Evolutionary conservation across 2,888 invertebrate species (phyloP), one percentile per base, ranked within the genome.

Genomic region (Acrobasis consociella): DNA sequence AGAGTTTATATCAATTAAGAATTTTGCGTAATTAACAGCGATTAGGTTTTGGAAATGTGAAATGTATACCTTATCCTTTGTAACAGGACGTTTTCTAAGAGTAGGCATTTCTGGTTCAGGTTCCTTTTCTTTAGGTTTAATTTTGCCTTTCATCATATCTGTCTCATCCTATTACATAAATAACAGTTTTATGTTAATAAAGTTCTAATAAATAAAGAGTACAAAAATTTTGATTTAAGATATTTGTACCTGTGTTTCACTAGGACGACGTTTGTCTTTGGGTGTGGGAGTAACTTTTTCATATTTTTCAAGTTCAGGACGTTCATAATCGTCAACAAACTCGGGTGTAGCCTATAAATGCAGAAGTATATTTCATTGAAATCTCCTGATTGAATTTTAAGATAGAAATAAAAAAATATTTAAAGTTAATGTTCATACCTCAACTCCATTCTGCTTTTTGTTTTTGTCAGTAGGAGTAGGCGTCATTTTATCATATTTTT

Each of bases 321-420:
- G 94, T 77, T 96, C 95, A 76, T 96, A 96, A 86, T 96, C 96
- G 49, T 95, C 95, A 69, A 94, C 84, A 46, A 94, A 89, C 68
- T 94, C 94, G 60, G 92, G 78, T 66, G 78, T 77, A 62, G 76
- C 86, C 91, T 91, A 85, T 69, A 82, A 86, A 62, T 31, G 51
- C 62, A 60, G 38, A 53, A 38, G 64, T 17, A 52, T 50, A 31
- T 62, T 50, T 39, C 53, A 31, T 16, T 56, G 0, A 56, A 10
- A 39, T 16, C 17, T 31, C 31, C 16, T 38, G 15, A 13, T 17
- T 39, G 11, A 7, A 31, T 2, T 31, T 31, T 31, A 31, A 31
- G 8, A 5, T 0, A 8, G 8, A 5, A 5, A 31, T 0, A 7
- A 2, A 0, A 31, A 5, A 7, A 5, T 31, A 31, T 31, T 15